phyloP scores from a whole-genome alignment of 2,113 vertebrate species.

The Paraplagusia blochii region DNA sequence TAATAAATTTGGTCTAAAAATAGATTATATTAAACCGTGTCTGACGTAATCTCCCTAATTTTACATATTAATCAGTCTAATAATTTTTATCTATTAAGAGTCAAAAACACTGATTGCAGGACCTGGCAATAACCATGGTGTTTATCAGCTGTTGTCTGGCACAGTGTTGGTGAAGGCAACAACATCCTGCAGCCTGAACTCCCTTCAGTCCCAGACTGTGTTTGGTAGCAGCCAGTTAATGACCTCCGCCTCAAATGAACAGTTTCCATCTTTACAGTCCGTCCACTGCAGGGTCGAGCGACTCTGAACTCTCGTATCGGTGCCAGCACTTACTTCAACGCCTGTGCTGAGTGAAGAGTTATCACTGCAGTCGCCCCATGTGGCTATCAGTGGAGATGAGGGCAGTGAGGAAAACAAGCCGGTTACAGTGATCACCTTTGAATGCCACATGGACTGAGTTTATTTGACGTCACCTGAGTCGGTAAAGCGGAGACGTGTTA shows the following conservation, averaged over 20 bases:
- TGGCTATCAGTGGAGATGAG: constrained; percentile 3
- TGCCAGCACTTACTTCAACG: constrained; percentile 20
- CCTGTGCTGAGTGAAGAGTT: neutral
- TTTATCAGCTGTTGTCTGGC: constrained; percentile 26
- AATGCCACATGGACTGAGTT: neutral
- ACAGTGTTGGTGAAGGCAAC: constrained; percentile 31
- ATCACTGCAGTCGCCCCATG: neutral
- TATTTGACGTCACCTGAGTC: neutral
- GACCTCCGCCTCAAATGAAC: constrained; percentile 50
- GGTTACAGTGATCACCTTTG: constrained; percentile 18
- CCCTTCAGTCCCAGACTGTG: constrained; percentile 35
- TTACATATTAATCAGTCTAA: no score
- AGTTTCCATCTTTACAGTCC: constrained; percentile 23
- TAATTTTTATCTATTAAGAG: no score
- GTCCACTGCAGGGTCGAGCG: constrained; percentile 4
- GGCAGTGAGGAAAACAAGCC: neutral
- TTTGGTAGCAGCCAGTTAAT: constrained; percentile 42
- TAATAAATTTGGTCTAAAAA: no score
- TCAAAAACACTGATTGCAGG: no score
- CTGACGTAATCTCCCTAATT: no score
- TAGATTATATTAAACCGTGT: no score
- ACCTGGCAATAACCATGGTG: neutral
- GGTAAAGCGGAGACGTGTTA: constrained; percentile 24
- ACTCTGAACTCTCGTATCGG: constrained; percentile 14
- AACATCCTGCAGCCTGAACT: constrained; percentile 25